Conservation (phyloP, 37 sponge, comb jelly and placozoan species). For the Ephydatia muelleri region DNA sequence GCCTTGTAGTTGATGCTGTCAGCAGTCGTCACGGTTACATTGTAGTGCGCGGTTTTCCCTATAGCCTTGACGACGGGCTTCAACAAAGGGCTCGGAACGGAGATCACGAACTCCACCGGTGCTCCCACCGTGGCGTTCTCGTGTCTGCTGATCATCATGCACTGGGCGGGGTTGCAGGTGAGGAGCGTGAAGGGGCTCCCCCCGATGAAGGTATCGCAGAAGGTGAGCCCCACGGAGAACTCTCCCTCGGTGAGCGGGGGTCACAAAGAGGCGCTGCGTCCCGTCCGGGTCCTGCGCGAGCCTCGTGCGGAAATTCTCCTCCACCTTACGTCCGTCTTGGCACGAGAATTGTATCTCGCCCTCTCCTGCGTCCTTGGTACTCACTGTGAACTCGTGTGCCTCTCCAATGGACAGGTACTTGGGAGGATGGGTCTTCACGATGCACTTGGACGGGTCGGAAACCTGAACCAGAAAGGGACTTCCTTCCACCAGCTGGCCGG, state of each 20-base stretch:
- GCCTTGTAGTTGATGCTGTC: slow-evolving; percentile 29
- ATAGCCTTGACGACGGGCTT: slow-evolving; percentile 55
- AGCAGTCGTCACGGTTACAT: slow-evolving; percentile 7
- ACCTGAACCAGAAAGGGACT: slow-evolving; percentile 62
- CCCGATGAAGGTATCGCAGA: slow-evolving; percentile 30
- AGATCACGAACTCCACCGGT: slow-evolving; percentile 47
- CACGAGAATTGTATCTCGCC: slow-evolving; percentile 31
- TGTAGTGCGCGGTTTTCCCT: slow-evolving; percentile 56
- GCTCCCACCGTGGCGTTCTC: slow-evolving; percentile 39
- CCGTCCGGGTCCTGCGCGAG: slow-evolving; percentile 11
- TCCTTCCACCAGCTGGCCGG: slow-evolving; percentile 51
- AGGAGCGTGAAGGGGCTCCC: slow-evolving; percentile 53
- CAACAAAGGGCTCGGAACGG: slow-evolving; percentile 4
- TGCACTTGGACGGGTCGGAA: slow-evolving; percentile 52
- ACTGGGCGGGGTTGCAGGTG: slow-evolving; percentile 58
- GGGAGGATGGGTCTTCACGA: slow-evolving; percentile 36
- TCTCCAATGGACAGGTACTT: slow-evolving; percentile 36
- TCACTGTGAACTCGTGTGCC: slow-evolving; percentile 43
- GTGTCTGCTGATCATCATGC: slow-evolving; percentile 38
- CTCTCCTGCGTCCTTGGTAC: slow-evolving; percentile 65
- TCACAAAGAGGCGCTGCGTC: slow-evolving; percentile 20
- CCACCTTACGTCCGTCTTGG: slow-evolving; percentile 14
- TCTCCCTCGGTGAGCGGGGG: slow-evolving; percentile 46
- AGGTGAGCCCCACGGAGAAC: slow-evolving; percentile 35
- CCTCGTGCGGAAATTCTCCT: not conserved